Evolutionary conservation across 2,113 vertebrate species (phyloP), one percentile per base, ranked within the genome.

Genomic region (Clinocottus analis): DNA sequence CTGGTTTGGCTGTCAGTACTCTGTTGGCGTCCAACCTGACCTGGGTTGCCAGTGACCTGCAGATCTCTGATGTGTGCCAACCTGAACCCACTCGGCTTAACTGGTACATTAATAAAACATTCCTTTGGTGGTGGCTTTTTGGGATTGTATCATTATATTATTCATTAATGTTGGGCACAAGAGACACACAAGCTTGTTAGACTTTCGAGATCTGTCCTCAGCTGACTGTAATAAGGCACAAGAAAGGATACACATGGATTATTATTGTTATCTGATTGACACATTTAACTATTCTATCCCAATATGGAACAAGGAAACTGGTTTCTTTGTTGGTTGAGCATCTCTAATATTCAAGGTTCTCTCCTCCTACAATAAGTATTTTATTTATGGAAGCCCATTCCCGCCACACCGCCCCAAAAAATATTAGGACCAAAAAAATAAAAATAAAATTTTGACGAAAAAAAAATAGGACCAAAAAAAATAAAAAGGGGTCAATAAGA

Each of bases 11-110:
- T 27, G 5, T 73, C 17, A 2, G 0, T 5, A 39, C 2, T 12
- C 64, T 89, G 23, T 56, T 94, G 14, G 65, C 33, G 2, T 88
- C 90, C 25, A 92, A 87, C 51, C 75, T 88, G 47, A 90, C 77
- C 31, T 94, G 93, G 93, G 74, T 75, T 8, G 14, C 14, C 27
- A 80, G 76, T 33, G 31, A 83, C 29, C 31, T 87, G 37, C 56
- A 2, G 33, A 14, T 3, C 3, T 75, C 86, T 27, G 72, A 92
- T 10, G 11, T 85, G 10, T 93, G 91, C 67, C 47, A 45, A n/a
- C 9, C 51, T 47, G 9, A 82, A 11, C 67, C 27, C 12, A 59
- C 17, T 27, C 55, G 59, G 2, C 4, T 88, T 2, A 21, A n/a
- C 58, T 94, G 94, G 92, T 92, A 73, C 58, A 8, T n/a, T 0